A percentile compares a stretch with the other conserved stretches of the same genome.
Conservation (phyloP, 1,140 invertebrate genomes). For the Manduca sexta region DNA sequence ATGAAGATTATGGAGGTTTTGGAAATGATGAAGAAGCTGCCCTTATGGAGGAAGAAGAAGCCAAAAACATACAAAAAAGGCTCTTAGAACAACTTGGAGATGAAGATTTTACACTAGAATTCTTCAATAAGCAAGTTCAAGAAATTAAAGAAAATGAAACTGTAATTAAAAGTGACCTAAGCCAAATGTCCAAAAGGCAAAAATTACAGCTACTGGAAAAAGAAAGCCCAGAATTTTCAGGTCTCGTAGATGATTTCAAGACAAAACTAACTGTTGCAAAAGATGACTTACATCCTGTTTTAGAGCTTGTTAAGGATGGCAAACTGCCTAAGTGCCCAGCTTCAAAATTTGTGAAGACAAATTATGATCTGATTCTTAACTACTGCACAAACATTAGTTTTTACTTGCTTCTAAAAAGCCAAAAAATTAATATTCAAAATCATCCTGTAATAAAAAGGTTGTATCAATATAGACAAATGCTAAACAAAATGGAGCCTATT, state of each 20-base stretch:
- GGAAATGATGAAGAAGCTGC: slow-evolving; percentile 82
- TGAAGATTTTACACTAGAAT: slow-evolving; percentile 85
- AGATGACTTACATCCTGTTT: slow-evolving; percentile 77
- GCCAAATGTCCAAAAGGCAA: slow-evolving; percentile 82
- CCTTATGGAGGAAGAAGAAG: slow-evolving; percentile 89
- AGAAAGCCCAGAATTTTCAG: slow-evolving; percentile 88
- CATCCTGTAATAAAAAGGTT: slow-evolving; percentile 92
- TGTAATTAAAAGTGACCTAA: slow-evolving; percentile 82
- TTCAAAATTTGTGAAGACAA: slow-evolving; percentile 79
- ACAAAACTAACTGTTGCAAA: slow-evolving; percentile 79
- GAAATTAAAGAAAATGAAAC: slow-evolving; percentile 65
- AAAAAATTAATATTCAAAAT: slow-evolving; percentile 78
- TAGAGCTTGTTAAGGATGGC: slow-evolving; percentile 76
- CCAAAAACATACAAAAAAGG: slow-evolving; percentile 84
- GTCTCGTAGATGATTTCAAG: slow-evolving; percentile 85
- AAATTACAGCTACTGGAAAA: slow-evolving; percentile 84
- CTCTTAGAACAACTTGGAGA: slow-evolving; percentile 86
- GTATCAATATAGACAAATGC: slow-evolving; percentile 84
- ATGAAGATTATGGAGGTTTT: slow-evolving; percentile 87
- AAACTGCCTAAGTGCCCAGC: slow-evolving; percentile 74
- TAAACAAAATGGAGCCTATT: slow-evolving; percentile 81
- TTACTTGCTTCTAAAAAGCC: slow-evolving; percentile 88
- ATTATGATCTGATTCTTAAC: slow-evolving; percentile 82
- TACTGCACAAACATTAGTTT: slow-evolving; percentile 91
- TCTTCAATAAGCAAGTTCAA: slow-evolving; percentile 64